These are phyloP conservation scores for Myopa tessellatipennis DNA, from an alignment of 2,888 invertebrate species.

Conservation along the genomic window DNA sequence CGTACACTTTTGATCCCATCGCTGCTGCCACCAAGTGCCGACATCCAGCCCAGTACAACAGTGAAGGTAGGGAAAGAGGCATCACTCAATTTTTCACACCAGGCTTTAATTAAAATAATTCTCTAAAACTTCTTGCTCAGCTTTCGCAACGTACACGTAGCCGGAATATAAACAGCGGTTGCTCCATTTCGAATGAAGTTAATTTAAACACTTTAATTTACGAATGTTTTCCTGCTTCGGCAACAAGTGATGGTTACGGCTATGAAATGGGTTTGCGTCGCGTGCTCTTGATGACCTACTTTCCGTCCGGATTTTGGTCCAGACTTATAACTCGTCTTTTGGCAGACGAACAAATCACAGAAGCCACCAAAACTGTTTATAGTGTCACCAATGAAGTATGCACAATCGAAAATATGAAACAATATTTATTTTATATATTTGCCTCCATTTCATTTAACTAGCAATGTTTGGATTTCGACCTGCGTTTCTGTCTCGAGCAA, in stretches of 20 bases:
- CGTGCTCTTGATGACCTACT: constrained; percentile 93
- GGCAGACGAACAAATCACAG: constrained; percentile 87
- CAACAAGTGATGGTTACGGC: constrained; percentile 42
- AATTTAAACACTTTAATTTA: constrained; percentile 62
- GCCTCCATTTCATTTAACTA: constrained; percentile 38
- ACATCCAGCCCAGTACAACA: constrained; percentile 65
- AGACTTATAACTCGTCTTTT: constrained; percentile 90
- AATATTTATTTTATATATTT: neutral
- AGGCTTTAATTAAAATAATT: neutral
- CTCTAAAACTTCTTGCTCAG: constrained; percentile 41
- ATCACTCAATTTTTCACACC: neutral
- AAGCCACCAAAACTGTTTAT: constrained; percentile 81
- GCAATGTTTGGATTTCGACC: constrained; percentile 62
- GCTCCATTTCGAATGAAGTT: constrained; percentile 63
- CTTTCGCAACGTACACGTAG: constrained; percentile 63
- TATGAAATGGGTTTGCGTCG: constrained; percentile 68
- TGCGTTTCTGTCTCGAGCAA: constrained; percentile 62
- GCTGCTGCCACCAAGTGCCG: constrained; percentile 84
- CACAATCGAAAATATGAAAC: constrained; percentile 10
- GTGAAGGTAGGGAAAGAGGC: constrained; percentile 55
- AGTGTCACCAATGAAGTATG: constrained; percentile 75
- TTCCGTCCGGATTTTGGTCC: constrained; percentile 98
- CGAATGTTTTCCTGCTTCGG: constrained; percentile 47
- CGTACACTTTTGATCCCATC: constrained; percentile 92
- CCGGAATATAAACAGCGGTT: constrained; percentile 58